Evolutionary conservation across 2,113 vertebrate genomes (phyloP).

Genomic region (Mola mola): DNA sequence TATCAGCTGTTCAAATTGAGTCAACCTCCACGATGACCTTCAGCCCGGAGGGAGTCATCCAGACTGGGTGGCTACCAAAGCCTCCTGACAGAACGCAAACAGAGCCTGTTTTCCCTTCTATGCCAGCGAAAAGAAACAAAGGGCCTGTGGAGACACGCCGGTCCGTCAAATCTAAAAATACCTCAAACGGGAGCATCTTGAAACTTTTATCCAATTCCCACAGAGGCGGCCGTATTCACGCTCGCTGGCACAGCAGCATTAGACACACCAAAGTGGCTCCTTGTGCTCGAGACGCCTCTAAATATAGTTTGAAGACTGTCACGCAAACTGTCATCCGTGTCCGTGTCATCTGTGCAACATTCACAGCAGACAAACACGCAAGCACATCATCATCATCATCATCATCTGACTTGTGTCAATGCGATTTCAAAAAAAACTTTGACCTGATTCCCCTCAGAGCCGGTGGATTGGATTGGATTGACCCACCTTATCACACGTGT

Average conservation of each 20-base stretch:
- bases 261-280: no score
- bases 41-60: not conserved
- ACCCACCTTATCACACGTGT: slow-evolving; percentile 42
- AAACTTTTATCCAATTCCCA: slow-evolving; percentile 20
- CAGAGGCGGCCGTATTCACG: slow-evolving; percentile 32
- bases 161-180: slow-evolving; percentile 65
- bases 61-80: not conserved
- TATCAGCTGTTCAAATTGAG: not conserved
- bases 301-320: not conserved
- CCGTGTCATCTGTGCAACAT: slow-evolving; percentile 20
- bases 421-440: slow-evolving; percentile 22
- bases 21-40: not conserved
- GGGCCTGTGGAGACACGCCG: slow-evolving; percentile 27
- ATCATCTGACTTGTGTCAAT: slow-evolving; percentile 32
- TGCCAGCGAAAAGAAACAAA: not conserved
- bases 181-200: not conserved
- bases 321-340: not conserved
- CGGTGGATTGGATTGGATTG: slow-evolving; percentile 17
- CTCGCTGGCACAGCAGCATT: no score
- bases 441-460: slow-evolving; percentile 14
- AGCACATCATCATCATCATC: not conserved
- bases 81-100: not conserved
- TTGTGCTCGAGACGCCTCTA: not conserved
- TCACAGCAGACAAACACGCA: not conserved
- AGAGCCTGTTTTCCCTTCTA: not conserved